Evolutionary conservation across 2,113 vertebrate species (phyloP).

Genomic region (Thunnus thynnus): DNA sequence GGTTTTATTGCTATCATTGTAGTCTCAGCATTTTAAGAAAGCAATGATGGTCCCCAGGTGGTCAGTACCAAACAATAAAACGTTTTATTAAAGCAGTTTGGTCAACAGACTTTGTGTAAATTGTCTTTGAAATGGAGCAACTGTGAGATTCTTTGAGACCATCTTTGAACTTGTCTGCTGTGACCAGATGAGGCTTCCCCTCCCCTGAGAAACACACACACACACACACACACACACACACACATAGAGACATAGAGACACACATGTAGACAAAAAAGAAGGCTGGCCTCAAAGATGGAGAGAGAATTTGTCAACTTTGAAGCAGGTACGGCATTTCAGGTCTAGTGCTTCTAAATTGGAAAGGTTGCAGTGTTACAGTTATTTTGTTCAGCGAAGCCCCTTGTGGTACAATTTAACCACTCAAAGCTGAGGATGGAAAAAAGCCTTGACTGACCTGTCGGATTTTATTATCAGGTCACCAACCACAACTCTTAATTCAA

Average conservation of each 20-base stretch:
- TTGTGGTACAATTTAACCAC: conserved; percentile 43
- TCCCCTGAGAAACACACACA: conserved; percentile 18
- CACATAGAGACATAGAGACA: conserved; percentile 4
- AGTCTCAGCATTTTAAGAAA: background rate
- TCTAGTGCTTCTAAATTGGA: conserved; percentile 60
- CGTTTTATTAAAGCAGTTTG: conserved; percentile 21
- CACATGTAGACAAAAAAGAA: conserved; percentile 26
- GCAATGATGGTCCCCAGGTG: conserved; percentile 14
- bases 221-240: conserved; percentile 14
- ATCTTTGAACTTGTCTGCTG: conserved; percentile 36
- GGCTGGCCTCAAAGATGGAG: conserved; percentile 23
- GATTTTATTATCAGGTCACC: conserved; percentile 51
- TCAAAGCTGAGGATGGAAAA: conserved; percentile 33
- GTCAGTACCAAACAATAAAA: background rate
- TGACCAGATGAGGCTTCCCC: conserved; percentile 48
- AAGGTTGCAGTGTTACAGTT: conserved; percentile 55
- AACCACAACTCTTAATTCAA: conserved; percentile 30
- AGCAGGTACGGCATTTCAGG: conserved; percentile 64
- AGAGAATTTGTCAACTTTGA: conserved; percentile 47
- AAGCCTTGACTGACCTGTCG: conserved; percentile 31
- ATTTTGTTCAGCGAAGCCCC: conserved; percentile 46
- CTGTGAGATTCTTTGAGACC: conserved; percentile 32
- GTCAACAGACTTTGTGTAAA: conserved; percentile 17
- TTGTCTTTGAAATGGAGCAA: conserved; percentile 36
- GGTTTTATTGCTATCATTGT: background rate